phyloP scores from a whole-genome alignment of 2,797 vertebrate species.

The Nothura maculosa region DNA sequence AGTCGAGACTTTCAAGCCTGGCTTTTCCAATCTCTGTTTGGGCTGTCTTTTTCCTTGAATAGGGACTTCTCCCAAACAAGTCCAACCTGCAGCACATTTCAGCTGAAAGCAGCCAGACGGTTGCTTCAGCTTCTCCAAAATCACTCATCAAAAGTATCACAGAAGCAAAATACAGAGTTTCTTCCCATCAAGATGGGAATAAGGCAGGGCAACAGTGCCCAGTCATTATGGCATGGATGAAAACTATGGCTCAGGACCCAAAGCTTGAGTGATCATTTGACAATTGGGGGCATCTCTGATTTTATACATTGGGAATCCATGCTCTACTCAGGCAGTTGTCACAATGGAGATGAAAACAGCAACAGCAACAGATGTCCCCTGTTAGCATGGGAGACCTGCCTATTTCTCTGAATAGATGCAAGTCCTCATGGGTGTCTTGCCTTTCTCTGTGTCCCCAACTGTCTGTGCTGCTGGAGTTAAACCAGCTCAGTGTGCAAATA shows the following conservation, averaged over 20 bases:
- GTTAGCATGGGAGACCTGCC: fast-evolving
- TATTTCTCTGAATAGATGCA: too few species aligned
- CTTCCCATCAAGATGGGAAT: background rate
- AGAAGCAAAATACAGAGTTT: background rate
- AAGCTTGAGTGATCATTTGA: fast-evolving
- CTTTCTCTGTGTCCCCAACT: fast-evolving
- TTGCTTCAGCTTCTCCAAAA: background rate
- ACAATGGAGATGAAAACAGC: background rate
- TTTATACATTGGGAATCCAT: fast-evolving
- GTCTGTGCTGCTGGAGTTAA: background rate
- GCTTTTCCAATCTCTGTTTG: background rate
- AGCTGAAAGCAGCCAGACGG: background rate
- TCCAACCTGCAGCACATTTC: background rate
- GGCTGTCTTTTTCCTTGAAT: background rate
- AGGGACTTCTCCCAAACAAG: background rate
- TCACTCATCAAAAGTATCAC: fast-evolving
- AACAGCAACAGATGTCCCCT: background rate
- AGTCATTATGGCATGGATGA: fast-evolving
- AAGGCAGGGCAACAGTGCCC: background rate
- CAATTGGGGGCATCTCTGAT: background rate
- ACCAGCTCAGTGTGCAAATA: background rate
- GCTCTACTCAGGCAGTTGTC: background rate
- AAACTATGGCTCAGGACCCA: background rate
- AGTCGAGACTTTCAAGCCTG: too few species aligned
- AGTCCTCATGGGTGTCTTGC: fast-evolving